Conservation (phyloP, 2,888 invertebrate genomes). For the Acanthosepion pharaonis region DNA sequence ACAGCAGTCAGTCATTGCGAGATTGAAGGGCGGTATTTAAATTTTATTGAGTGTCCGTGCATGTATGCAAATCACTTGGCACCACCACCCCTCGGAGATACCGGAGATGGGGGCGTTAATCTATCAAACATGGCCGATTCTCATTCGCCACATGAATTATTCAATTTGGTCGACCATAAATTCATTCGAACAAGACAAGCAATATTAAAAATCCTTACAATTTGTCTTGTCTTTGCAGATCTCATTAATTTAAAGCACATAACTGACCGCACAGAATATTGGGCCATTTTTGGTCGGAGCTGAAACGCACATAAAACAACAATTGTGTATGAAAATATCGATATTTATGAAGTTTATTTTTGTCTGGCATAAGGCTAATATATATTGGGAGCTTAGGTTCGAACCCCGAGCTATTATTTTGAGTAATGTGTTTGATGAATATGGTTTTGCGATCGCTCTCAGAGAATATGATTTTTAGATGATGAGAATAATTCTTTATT, state of each 20-base stretch:
- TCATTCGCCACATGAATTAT: background rate
- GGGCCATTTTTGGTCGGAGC: background rate
- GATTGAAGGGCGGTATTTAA: background rate
- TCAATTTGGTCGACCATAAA: background rate
- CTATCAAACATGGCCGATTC: background rate
- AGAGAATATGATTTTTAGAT: too few species aligned
- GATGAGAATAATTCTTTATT: too few species aligned
- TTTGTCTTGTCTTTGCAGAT: background rate
- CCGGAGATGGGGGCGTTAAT: background rate
- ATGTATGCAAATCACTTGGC: slow-evolving; percentile 11
- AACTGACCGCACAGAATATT: background rate
- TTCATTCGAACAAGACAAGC: background rate
- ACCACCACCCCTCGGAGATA: background rate
- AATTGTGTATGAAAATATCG: background rate
- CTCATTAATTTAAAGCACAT: background rate
- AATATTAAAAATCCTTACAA: background rate
- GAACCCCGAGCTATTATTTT: too few species aligned
- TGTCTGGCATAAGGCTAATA: background rate
- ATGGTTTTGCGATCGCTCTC: too few species aligned
- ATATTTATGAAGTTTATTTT: background rate
- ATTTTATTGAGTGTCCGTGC: background rate
- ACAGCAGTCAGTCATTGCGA: background rate
- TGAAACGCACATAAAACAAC: background rate
- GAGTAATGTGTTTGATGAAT: too few species aligned
- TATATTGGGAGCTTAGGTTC: background rate